Evolutionary conservation across 2,797 vertebrate species (phyloP).

Genomic region (Astyanax mexicanus): DNA sequence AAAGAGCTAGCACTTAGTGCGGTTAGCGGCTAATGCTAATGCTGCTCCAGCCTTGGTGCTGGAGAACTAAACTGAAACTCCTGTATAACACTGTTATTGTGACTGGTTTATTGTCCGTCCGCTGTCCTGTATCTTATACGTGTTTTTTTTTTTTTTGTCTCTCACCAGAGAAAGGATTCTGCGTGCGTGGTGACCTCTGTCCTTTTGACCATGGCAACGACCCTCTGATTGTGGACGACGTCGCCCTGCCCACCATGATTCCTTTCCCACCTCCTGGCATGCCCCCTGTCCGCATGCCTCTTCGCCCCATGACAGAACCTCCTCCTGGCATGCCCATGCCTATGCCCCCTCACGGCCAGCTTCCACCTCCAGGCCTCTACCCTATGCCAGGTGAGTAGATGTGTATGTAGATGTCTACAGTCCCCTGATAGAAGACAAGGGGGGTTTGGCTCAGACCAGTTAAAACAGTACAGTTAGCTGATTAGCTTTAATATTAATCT

Average conservation of each 20-base stretch:
- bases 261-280: slow-evolving; percentile 94
- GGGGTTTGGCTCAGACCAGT: background rate
- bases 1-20: no score
- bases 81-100: no score
- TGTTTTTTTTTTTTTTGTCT: slow-evolving; percentile 3
- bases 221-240: slow-evolving; percentile 95
- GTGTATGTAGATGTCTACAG: no score
- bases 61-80: no score
- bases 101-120: no score
- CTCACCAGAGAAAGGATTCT: slow-evolving; percentile 93
- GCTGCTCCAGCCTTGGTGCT: no score
- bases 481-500: no score
- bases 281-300: slow-evolving; percentile 73
- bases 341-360: slow-evolving; percentile 85
- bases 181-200: slow-evolving; percentile 96
- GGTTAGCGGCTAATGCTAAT: no score
- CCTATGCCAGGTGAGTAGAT: slow-evolving; percentile 86
- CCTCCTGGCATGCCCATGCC: slow-evolving; percentile 82
- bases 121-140: background rate
- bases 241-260: slow-evolving; percentile 94
- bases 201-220: slow-evolving; percentile 97
- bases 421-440: background rate
- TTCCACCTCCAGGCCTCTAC: slow-evolving; percentile 91
- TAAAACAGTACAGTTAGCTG: no score
- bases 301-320: slow-evolving; percentile 78